Base-by-base conservation (phyloP, 2,888 invertebrate genomes). In the Agrypnus murinus region DNA sequence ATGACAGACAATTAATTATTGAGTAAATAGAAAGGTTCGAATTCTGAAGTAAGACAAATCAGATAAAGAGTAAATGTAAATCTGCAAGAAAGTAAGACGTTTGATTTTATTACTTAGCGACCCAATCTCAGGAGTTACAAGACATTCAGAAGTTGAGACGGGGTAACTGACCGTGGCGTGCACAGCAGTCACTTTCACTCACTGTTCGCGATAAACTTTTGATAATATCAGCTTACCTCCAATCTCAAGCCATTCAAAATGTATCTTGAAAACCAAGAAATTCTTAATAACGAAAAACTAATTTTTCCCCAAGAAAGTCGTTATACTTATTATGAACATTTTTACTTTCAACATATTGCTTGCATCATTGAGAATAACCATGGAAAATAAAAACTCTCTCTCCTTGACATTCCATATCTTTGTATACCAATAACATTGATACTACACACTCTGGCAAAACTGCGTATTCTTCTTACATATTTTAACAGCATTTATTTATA, bases 101-200 rank as follows among this genome's bases (percentile, higher is more conserved):
- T 65, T 58, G 43, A 8, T 66, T n/a, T 31, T 58, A 38, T 17
- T 31, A 43, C 25, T 65, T 58, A 36, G 45, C 55, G 43, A 57
- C 57, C 48, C 58, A 59, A 46, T 65, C 65, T 7, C 25, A 7
- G 14, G 19, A 19, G 58, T 58, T 32, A 12, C 31, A 34, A 36
- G 31, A 63, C 62, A 38, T 50, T 63, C 62, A 19, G 62, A 63
- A 60, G 36, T 43, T 31, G 43, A n/a, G 48, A 63, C 58, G 65
- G 65, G 72, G 72, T 72, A 69, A 72, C 65, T 72, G 72, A 72
- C 72, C 72, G 69, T 69, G 48, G 45, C 34, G 43, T 65, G 65
- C 59, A 53, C 53, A 60, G 58, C 64, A 63, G 34, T 53, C 62
- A 72, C 72, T 72, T 72, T 72, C 72, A 72, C 72, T 66, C 45